Percentiles rank a stretch among this genome's conserved stretches.
Conservation (phyloP, 2,888 invertebrate species). For the Stictocephala bisonia region DNA sequence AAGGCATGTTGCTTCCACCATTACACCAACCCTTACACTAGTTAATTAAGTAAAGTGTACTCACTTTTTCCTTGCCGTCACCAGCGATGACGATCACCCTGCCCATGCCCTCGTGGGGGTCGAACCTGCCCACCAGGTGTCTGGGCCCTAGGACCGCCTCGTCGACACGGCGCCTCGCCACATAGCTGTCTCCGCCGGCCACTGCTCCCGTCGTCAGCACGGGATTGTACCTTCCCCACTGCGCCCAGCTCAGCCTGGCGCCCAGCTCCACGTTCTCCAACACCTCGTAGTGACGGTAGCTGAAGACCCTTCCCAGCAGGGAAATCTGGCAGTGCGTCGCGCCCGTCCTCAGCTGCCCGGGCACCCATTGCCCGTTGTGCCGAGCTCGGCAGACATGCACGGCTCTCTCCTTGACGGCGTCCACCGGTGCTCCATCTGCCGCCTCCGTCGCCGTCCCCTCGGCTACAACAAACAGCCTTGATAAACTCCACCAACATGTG, state of each 20-base stretch:
- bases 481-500: no score
- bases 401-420: slow-evolving; percentile 47
- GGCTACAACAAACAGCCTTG: no score
- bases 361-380: slow-evolving; percentile 78
- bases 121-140: slow-evolving; percentile 78
- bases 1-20: no score
- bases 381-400: slow-evolving; percentile 81
- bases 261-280: slow-evolving; percentile 82
- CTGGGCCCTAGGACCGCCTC: slow-evolving; percentile 63
- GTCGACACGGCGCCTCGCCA: slow-evolving; percentile 62
- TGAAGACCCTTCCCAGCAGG: slow-evolving; percentile 56
- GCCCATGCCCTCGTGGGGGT: slow-evolving; percentile 73
- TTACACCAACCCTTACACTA: no score
- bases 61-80: slow-evolving; percentile 61
- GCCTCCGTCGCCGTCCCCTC: slow-evolving; percentile 43
- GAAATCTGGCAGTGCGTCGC: slow-evolving; percentile 62
- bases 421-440: slow-evolving; percentile 53
- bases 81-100: slow-evolving; percentile 72
- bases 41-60: no score
- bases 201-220: slow-evolving; percentile 77
- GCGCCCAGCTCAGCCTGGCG: slow-evolving; percentile 79
- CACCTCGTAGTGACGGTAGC: slow-evolving; percentile 71
- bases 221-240: slow-evolving; percentile 77
- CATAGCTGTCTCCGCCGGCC: slow-evolving; percentile 67
- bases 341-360: slow-evolving; percentile 74